Percentiles rank a stretch among this genome's conserved stretches.
phyloP scores from a whole-genome alignment of 2,888 invertebrate species.

The Euphydryas editha region DNA sequence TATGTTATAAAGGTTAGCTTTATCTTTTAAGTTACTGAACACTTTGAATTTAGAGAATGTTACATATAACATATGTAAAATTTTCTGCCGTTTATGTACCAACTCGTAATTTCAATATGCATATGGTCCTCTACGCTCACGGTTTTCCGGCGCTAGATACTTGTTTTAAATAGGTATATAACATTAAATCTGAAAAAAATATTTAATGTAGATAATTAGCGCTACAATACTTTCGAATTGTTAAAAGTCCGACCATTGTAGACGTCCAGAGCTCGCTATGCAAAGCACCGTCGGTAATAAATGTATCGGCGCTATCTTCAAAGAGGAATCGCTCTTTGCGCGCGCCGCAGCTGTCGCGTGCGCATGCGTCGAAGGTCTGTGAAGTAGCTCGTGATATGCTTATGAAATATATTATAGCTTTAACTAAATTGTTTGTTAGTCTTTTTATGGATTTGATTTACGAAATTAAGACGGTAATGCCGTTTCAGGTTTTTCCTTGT shows the following conservation, averaged over 20 bases:
- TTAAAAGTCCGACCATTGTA: conserved; percentile 39
- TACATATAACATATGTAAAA: no score
- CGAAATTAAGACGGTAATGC: no score
- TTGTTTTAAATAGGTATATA: no score
- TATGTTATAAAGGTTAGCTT: no score
- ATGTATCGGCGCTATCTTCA: conserved; percentile 81
- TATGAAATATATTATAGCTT: conserved; percentile 17
- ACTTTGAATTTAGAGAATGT: no score
- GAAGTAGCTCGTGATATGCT: conserved; percentile 50
- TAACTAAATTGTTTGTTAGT: conserved; percentile 11
- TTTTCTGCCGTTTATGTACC: no score
- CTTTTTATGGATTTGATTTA: not conserved
- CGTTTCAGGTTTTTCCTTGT: no score
- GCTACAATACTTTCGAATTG: conserved; percentile 33
- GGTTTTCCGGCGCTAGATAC: no score
- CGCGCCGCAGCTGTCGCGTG: conserved; percentile 61
- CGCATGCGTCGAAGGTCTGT: conserved; percentile 40
- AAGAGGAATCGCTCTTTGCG: conserved; percentile 75
- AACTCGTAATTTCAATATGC: no score
- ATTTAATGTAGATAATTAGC: conserved; percentile 37
- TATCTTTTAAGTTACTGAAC: no score
- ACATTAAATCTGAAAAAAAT: no score
- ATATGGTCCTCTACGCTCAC: no score
- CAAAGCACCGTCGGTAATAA: conserved; percentile 70
- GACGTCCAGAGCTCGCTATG: conserved; percentile 57